Base-by-base conservation (phyloP, 2,797 vertebrate species). In the Semotilus atromaculatus region DNA sequence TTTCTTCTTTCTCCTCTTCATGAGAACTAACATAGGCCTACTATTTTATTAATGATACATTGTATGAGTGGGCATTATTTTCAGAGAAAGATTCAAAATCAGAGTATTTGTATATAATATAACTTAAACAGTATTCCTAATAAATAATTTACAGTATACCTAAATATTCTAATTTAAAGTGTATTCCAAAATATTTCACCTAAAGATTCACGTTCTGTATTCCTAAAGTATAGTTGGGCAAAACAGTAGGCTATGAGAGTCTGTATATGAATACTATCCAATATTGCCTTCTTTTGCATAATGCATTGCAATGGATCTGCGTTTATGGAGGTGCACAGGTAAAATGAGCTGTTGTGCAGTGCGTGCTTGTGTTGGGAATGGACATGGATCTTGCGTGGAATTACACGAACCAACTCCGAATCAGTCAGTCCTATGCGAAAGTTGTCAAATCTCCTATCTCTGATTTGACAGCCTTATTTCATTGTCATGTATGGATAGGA, bases 371-470 rank as follows among this genome's bases (percentile, higher is more conserved):
- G 55, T 11, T n/a, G 93, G 94, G 94, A 96, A 95, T 93, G 94
- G 93, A 94, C 94, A 93, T 93, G 95, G 95, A 96, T 95, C 95
- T 90, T 95, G 96, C 93, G 92, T 95, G 94, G 93, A 95, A 94
- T 94, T 93, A 94, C 95, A 94, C 94, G 89, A 92, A 92, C 89
- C 92, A 91, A 92, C 91, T 66, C 43, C 78, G 82, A 89, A 13
- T 90, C 85, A 8, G 7, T 18, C 87, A 89, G 85, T 86, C 84
- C 86, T 81, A 1, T 5, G 81, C 40, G 3, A 51, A 83, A 83
- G 31, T 64, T 62, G 8, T 38, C 55, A 40, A 40, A 13, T 38
- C 18, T 19, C n/a, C 26, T 23, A 70, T 45, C 23, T 13, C n/a
- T 29, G 48, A 23, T 11, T 36, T 55, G 11, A 11, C 21, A 55